phyloP scores from a whole-genome alignment of 2,797 vertebrate species.

The Leptodactylus fallax region DNA sequence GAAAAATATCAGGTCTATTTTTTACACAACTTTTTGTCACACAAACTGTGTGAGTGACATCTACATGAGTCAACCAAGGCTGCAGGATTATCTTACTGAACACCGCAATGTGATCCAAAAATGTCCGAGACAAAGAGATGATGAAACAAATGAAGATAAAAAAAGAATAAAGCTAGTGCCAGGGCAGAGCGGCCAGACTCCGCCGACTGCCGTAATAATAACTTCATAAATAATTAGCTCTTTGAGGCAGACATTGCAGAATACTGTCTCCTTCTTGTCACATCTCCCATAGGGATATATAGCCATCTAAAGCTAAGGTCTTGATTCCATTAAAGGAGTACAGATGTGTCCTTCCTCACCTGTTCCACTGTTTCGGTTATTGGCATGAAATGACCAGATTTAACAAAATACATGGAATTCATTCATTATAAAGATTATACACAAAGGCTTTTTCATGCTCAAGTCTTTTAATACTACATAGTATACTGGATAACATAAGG shows the following conservation, averaged over 20 bases:
- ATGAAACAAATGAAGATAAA: not conserved
- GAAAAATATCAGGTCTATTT: too few relatives aligned
- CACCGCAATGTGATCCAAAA: not conserved
- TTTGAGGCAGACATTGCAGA: constrained; percentile 8
- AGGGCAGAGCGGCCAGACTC: constrained; percentile 4
- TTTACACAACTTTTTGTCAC: too few relatives aligned
- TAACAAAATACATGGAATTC: too few relatives aligned
- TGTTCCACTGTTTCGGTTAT: too few relatives aligned
- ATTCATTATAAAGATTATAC: too few relatives aligned
- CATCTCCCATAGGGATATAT: not conserved
- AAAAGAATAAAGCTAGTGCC: not conserved
- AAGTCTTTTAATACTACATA: too few relatives aligned
- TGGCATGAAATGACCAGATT: too few relatives aligned
- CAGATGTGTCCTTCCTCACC: too few relatives aligned
- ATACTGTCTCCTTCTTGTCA: constrained; percentile 35
- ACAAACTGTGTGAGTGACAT: not conserved
- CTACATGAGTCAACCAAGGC: not conserved
- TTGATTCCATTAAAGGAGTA: too few relatives aligned
- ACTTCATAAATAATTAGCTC: constrained; percentile 56
- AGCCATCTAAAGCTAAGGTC: too few relatives aligned
- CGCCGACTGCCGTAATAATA: constrained; percentile 47
- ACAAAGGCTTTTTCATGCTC: too few relatives aligned
- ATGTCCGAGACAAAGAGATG: not conserved
- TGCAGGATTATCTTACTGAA: not conserved
- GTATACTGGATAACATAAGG: too few relatives aligned